phyloP scores from a whole-genome alignment of 1,140 invertebrate species.

The Cotesia glomerata region DNA sequence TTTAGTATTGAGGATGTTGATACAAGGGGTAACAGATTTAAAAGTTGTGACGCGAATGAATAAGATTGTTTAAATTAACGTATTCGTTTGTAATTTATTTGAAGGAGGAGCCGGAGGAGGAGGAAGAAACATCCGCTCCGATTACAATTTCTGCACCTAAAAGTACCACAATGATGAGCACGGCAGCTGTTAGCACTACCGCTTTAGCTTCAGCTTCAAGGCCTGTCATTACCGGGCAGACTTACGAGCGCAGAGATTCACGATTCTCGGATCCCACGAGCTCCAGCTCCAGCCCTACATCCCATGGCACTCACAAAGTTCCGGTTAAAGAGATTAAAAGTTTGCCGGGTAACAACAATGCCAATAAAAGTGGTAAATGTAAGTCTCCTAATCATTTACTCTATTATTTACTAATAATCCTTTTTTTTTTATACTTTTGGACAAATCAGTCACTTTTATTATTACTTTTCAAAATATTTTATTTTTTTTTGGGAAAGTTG shows the following conservation, averaged over 20 bases:
- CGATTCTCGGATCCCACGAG: conserved; percentile 11
- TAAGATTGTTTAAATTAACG: too few species aligned
- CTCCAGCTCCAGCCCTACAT: conserved; percentile 11
- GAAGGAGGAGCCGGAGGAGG: conserved; percentile 69
- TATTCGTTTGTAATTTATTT: background rate
- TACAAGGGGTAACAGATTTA: too few species aligned
- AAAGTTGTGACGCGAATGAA: background rate
- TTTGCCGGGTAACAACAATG: background rate
- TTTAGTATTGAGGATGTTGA: too few species aligned
- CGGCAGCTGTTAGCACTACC: conserved; percentile 17
- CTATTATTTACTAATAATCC: too few species aligned
- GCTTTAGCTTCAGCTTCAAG: conserved; percentile 1
- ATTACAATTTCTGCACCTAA: background rate
- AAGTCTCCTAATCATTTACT: conserved; percentile 5
- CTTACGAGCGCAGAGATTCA: conserved; percentile 26
- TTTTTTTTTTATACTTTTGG: too few species aligned
- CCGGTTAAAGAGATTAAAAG: conserved; percentile 19
- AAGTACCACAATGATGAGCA: background rate
- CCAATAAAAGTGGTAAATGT: conserved; percentile 19
- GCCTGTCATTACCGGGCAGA: conserved; percentile 24
- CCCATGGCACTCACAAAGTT: conserved; percentile 20
- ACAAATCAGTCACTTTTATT: too few species aligned
- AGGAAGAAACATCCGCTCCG: conserved; percentile 45
- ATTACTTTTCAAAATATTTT: too few species aligned
- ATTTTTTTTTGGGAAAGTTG: too few species aligned